phyloP scores from a whole-genome alignment of 1,140 invertebrate species.

The Plectrocnemia conspersa region DNA sequence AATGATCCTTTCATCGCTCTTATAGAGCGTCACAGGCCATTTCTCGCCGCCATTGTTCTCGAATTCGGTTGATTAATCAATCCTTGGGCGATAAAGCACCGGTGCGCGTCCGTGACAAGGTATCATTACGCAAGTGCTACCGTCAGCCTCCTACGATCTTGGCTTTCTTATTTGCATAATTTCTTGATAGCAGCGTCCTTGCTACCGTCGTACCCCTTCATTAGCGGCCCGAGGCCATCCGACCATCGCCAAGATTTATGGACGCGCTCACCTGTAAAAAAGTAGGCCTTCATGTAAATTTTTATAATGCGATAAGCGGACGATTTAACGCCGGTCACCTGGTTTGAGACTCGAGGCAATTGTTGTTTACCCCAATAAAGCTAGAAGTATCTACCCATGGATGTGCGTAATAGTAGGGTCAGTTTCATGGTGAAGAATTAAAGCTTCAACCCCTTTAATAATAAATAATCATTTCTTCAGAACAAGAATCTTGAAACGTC shows the following conservation, averaged over 20 bases:
- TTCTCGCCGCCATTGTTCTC: too few species aligned
- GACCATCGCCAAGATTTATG: conserved; percentile 9
- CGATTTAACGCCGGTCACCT: background rate
- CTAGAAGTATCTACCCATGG: too few species aligned
- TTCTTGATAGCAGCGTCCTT: conserved; percentile 7
- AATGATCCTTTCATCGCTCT: too few species aligned
- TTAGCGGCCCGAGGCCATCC: conserved; percentile 7
- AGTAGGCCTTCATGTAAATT: conserved; percentile 7
- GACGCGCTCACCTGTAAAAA: conserved; percentile 1
- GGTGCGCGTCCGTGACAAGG: conserved; percentile 11
- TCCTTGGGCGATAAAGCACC: conserved; percentile 15
- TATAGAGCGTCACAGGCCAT: too few species aligned
- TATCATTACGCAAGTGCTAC: conserved; percentile 8
- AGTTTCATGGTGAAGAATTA: too few species aligned
- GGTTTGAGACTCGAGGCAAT: too few species aligned
- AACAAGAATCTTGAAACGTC: too few species aligned
- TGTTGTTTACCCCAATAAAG: too few species aligned
- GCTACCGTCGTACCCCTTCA: conserved; percentile 13
- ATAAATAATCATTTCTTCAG: too few species aligned
- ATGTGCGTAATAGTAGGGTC: too few species aligned
- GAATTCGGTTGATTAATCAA: too few species aligned
- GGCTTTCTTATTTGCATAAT: conserved; percentile 11
- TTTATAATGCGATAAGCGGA: conserved; percentile 7
- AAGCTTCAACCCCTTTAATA: too few species aligned
- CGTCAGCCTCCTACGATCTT: background rate